Evolutionary conservation across 2,888 invertebrate genomes (phyloP), one percentile per base, ranked within the genome.

Genomic region (Harpalus rubripes): DNA sequence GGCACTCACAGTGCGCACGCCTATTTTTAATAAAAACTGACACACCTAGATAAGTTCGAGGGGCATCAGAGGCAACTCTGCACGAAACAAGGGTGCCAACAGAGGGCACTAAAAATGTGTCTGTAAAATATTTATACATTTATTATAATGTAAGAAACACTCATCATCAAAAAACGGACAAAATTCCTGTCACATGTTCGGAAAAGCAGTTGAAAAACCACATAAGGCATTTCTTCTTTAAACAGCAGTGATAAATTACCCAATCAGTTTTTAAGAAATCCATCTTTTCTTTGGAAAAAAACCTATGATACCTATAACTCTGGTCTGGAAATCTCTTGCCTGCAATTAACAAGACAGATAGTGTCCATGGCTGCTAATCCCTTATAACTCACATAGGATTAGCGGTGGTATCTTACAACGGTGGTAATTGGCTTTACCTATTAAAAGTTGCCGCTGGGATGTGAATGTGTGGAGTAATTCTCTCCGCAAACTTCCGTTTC

Each of bases 361-460:
- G 68, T 68, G 68, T 68, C 68, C 68, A 39, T 15, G 68, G n/a
- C n/a, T n/a, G 63, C 68, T 68, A 68, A 68, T 68, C 68, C 68
- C 15, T 7, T 68, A 68, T 39, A 68, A 68, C 68, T 68, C 68
- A 68, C 68, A 39, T 7, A 68, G 68, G 68, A 68, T 68, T 68
- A 68, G 44, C 44, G 44, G 44, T 12, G 44, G 44, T 52, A 52
- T 52, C 44, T 52, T 68, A 32, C 12, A 39, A 3, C 32, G 39
- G 12, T 63, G 22, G 68, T 68, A 68, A 68, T 68, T 68, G 68
- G 68, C 68, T 68, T 39, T 68, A 68, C 39, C 68, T 68, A 68
- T 68, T 68, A 68, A 68, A 68, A 68, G 68, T 68, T 68, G 68
- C 32, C n/a, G 32, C 32, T 39, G 68, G 15, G 39, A 68, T 39